A percentile compares a stretch with the other conserved stretches of the same genome.
phyloP scores from a whole-genome alignment of 2,113 vertebrate species.

The Paramisgurnus dabryanus region DNA sequence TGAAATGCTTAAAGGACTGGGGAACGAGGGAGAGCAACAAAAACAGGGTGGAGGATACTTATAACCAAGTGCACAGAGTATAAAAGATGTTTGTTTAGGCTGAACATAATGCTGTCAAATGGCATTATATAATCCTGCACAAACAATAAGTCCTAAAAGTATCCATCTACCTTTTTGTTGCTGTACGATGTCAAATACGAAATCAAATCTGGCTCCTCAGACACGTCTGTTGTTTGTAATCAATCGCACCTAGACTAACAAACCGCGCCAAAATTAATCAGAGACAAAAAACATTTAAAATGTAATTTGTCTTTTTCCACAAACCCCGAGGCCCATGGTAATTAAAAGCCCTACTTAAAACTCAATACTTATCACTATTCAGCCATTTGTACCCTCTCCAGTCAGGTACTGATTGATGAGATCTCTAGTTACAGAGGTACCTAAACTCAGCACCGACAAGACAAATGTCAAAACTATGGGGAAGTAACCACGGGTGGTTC shows the following conservation, averaged over 20 bases:
- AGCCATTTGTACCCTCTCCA: constrained; percentile 2
- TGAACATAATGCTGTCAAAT: neutral
- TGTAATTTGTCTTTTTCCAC: constrained; percentile 50
- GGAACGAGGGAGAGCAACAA: constrained; percentile 46
- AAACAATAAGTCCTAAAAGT: neutral
- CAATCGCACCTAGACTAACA: neutral
- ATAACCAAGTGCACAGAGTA: constrained; percentile 11
- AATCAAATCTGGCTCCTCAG: constrained; percentile 6
- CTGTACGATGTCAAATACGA: neutral
- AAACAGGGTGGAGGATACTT: constrained; percentile 3
- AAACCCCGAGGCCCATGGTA: constrained; percentile 15
- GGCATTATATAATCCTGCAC: neutral
- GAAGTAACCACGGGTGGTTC: neutral
- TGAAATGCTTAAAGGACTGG: constrained; percentile 71
- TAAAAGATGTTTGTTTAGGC: neutral
- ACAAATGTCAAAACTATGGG: constrained; percentile 6
- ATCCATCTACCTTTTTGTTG: neutral
- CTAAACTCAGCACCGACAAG: constrained; percentile 38
- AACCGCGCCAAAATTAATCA: constrained; percentile 46
- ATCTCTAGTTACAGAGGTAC: neutral
- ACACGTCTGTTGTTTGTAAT: neutral
- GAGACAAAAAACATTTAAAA: constrained; percentile 54
- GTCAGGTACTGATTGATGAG: constrained; percentile 36
- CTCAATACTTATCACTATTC: constrained; percentile 47
- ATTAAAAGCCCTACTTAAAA: constrained; percentile 49